Conservation (phyloP, 2,113 vertebrate species). For the Anhinga rufa region DNA sequence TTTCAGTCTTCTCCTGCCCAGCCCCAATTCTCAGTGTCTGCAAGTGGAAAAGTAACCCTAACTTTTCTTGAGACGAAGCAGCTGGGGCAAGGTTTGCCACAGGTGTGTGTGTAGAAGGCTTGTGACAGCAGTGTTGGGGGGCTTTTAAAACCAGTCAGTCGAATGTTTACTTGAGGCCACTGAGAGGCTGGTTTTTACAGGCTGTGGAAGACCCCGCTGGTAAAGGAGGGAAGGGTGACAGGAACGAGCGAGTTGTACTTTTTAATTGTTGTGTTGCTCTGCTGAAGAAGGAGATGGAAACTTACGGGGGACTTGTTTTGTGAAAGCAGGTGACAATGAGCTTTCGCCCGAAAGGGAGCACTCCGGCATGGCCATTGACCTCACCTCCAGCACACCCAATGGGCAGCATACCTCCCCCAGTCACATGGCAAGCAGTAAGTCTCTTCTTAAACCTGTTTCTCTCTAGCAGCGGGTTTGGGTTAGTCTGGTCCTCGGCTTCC, state of each 20-base stretch:
- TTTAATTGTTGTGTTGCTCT: background rate
- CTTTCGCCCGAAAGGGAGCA: slow-evolving; percentile 92
- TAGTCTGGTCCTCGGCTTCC: slow-evolving; percentile 32
- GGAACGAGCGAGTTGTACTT: background rate
- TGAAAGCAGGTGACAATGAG: slow-evolving; percentile 91
- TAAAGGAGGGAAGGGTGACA: background rate
- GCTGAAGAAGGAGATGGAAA: background rate
- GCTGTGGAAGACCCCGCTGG: background rate
- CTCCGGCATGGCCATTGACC: slow-evolving; percentile 86
- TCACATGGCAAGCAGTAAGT: slow-evolving; percentile 93
- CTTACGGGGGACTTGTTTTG: slow-evolving; percentile 56
- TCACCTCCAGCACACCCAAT: slow-evolving; percentile 89
- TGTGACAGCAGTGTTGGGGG: background rate
- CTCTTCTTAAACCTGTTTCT: slow-evolving; percentile 41
- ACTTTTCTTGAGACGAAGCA: background rate
- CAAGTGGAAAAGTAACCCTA: background rate
- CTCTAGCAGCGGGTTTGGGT: slow-evolving; percentile 11
- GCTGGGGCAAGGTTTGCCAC: background rate
- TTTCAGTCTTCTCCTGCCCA: background rate
- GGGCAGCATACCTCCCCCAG: slow-evolving; percentile 85
- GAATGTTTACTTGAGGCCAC: background rate
- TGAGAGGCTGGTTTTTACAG: background rate
- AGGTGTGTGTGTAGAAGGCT: background rate
- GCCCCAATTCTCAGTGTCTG: background rate
- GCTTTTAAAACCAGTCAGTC: background rate